phyloP scores from a whole-genome alignment of 2,113 vertebrate species.

The Illadopsis cleaveri region DNA sequence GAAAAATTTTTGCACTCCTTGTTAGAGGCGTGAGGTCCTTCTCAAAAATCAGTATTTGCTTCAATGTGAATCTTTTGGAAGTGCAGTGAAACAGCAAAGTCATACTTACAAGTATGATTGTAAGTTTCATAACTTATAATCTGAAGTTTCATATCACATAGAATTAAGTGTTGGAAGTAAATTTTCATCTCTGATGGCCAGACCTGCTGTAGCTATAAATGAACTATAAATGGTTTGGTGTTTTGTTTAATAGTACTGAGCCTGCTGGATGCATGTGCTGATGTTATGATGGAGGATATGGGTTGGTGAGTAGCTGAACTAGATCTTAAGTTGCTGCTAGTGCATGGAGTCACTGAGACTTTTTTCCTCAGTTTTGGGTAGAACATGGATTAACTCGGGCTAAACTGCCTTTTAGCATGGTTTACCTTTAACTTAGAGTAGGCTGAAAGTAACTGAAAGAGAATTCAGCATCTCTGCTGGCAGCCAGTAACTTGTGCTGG shows the following conservation, averaged over 20 bases:
- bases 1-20: neutral
- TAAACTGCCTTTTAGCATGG: neutral
- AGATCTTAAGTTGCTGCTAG: neutral
- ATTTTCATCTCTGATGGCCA: neutral
- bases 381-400: neutral
- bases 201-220: neutral
- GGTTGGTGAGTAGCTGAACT: neutral
- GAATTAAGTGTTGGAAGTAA: neutral
- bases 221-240: neutral
- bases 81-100: neutral
- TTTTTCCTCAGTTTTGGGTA: neutral
- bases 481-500: neutral
- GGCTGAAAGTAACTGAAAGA: neutral
- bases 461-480: neutral
- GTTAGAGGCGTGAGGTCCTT: neutral
- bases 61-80: neutral
- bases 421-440: neutral
- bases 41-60: neutral
- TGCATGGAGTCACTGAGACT: neutral
- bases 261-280: fast-evolving
- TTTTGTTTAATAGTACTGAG: neutral
- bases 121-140: too few species aligned
- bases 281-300: neutral
- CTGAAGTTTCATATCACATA: neutral
- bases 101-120: neutral